Evolutionary conservation across 2,797 vertebrate genomes (phyloP), one percentile per base, ranked within the genome.

Genomic region (Enteromius fasciolatus): DNA sequence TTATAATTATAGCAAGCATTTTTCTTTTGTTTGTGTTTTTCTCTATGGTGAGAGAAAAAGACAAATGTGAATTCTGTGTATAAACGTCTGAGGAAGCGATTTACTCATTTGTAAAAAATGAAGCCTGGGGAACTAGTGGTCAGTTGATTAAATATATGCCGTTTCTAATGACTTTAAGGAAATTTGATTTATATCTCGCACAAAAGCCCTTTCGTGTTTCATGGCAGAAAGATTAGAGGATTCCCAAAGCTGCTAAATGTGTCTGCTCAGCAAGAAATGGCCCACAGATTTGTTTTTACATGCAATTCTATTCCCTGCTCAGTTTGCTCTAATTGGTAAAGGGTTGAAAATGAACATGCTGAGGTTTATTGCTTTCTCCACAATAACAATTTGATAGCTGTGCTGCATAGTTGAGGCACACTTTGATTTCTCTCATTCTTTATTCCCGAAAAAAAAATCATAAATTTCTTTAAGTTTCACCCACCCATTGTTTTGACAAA

Each of bases 81-180:
- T 70, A 74, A 67, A 80, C 36, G 10, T 54, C 50, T 0, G 3
- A 36, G 39, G 41, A 48, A 81, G 25, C 10, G 8, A 33, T 57
- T 20, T 36, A n/a, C 41, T 50, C 33, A 25, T 39, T 48, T 52
- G 17, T 70, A 48, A 74, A 52, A 63, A 61, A 57, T 57, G 39
- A 12, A 10, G 18, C 6, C 5, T 31, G 41, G 28, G 57, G 9
- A 25, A 72, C 72, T 31, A 78, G 67, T 44, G 59, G 54, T 14
- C 80, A 61, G 20, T 33, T 91, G 88, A 86, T 91, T 87, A 77
- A 86, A 90, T 61, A 31, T 90, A 86, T 88, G 81, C 23, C 64
- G 9, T 76, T 31, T 25, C 81, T 87, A 88, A 75, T 76, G 90
- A 78, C 63, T 28, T 73, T 80, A 61, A 66, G 61, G 41, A 18